phyloP scores from a whole-genome alignment of 1,140 invertebrate genomes.

The Drosophila athabasca region DNA sequence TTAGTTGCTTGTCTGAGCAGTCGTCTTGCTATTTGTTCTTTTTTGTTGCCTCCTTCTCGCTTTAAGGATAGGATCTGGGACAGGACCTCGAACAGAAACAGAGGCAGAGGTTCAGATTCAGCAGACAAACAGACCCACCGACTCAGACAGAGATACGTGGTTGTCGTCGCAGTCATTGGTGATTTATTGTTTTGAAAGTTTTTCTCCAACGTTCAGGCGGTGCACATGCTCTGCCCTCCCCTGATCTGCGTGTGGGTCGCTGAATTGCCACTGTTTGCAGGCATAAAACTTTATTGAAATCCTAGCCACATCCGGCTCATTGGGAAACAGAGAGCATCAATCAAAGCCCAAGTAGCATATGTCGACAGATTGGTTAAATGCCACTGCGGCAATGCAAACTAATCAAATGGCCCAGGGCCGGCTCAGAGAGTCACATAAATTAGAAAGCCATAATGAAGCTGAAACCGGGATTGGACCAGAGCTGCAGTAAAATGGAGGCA shows the following conservation, averaged over 20 bases:
- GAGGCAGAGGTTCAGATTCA: conserved; percentile 21
- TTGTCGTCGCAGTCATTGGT: conserved; percentile 63
- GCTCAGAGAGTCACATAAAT: conserved; percentile 43
- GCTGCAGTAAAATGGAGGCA: conserved; percentile 18
- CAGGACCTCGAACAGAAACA: conserved; percentile 9
- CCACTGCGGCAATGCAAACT: conserved; percentile 34
- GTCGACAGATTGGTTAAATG: conserved; percentile 59
- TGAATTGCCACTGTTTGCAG: conserved; percentile 44
- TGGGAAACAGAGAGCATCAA: conserved; percentile 26
- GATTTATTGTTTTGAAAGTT: conserved; percentile 74
- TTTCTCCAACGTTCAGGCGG: conserved; percentile 22
- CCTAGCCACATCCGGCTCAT: conserved; percentile 48
- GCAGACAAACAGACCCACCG: conserved; percentile 37
- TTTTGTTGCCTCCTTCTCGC: neutral
- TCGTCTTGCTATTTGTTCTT: conserved; percentile 27
- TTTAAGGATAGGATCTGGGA: conserved; percentile 16
- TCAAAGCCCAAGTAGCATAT: conserved; percentile 38
- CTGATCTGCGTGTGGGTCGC: conserved; percentile 11
- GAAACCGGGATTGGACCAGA: neutral
- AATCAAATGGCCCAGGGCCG: conserved; percentile 37
- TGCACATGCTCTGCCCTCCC: conserved; percentile 3
- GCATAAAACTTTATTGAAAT: conserved; percentile 71
- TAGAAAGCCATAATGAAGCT: conserved; percentile 35
- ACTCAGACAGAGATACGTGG: conserved; percentile 23
- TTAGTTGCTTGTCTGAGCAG: conserved; percentile 27